Evolutionary conservation across 2,113 vertebrate species (phyloP), one percentile per base, ranked within the genome.

Genomic region (Limanda limanda): DNA sequence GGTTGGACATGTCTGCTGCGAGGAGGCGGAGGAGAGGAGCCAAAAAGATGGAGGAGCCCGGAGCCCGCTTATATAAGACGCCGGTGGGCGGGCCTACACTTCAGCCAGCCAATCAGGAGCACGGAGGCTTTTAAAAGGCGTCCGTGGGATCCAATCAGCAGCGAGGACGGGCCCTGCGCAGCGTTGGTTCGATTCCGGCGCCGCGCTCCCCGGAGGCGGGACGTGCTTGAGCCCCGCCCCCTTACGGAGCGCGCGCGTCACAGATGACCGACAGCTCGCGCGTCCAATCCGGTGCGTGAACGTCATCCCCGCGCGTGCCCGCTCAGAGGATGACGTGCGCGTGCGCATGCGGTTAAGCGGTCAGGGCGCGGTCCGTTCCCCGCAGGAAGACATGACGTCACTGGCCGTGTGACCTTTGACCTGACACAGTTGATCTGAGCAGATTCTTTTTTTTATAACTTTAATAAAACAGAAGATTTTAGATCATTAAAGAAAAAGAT

Each of bases 1-100:
- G 91, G 0, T 2, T 78, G 3, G 87, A 18, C 95, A 96, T 96
- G 35, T 76, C 47, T 66, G 76, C 73, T 18, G 6, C 11, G 14
- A 6, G 5, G 64, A 70, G 57, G 8, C 1, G 21, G 54, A 4
- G 47, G 67, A 72, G 68, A 73, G 24, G 45, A 86, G 57, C 72
- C 76, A 86, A 85, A 86, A 92, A 90, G 87, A 91, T 62, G 86
- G 74, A 3, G 4, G 11, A 0, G 6, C 4, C 23, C 10, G 35
- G 27, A 61, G 47, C 21, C 14, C 13, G 7, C 81, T 89, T 91
- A 90, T 92, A 92, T 88, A 81, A 69, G 2, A 59, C 4, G 20
- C 31, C 45, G 21, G 40, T 71, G 80, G 89, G 87, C 68, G 85
- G 78, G 0, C 6, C 12, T 0, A 18, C 2, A 6, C 5, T 14